A percentile compares a stretch with the other conserved stretches of the same genome.
Evolutionary conservation across 2,888 invertebrate genomes (phyloP).

Genomic region (Pseudanteris insignis): DNA sequence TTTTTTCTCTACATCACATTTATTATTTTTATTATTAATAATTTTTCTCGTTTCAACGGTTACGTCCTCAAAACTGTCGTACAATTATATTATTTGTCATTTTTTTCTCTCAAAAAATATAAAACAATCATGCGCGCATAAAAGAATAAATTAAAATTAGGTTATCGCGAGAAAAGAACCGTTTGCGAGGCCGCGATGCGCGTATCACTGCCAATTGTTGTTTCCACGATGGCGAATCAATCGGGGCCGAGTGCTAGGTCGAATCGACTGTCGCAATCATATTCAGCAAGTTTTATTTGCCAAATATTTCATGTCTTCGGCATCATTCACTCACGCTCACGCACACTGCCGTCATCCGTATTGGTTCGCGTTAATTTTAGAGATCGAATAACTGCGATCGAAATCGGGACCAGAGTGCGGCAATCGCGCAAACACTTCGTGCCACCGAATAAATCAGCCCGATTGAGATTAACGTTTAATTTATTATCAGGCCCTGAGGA

Average conservation of each 20-base stretch:
- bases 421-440: constrained; percentile 8
- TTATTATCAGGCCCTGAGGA: constrained; percentile 22
- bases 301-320: constrained; percentile 36
- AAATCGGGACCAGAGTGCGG: constrained; percentile 10
- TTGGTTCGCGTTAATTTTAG: constrained; percentile 42
- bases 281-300: constrained; percentile 33
- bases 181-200: constrained; percentile 59
- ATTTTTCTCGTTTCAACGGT: too few species aligned
- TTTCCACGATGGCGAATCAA: constrained; percentile 58
- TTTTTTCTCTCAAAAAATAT: too few species aligned
- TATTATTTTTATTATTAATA: too few species aligned
- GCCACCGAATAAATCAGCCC: constrained; percentile 11
- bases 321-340: constrained; percentile 7
- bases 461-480: constrained; percentile 32
- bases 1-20: too few species aligned
- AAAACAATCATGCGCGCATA: too few species aligned
- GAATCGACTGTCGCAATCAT: constrained; percentile 49
- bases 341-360: too few species aligned
- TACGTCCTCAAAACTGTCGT: too few species aligned
- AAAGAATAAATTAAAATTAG: too few species aligned
- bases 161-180: too few species aligned
- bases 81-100: too few species aligned
- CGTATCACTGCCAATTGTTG: constrained; percentile 61
- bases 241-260: constrained; percentile 54
- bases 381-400: constrained; percentile 19